phyloP scores from a whole-genome alignment of 1,140 invertebrate genomes.

The Halyomorpha halys region DNA sequence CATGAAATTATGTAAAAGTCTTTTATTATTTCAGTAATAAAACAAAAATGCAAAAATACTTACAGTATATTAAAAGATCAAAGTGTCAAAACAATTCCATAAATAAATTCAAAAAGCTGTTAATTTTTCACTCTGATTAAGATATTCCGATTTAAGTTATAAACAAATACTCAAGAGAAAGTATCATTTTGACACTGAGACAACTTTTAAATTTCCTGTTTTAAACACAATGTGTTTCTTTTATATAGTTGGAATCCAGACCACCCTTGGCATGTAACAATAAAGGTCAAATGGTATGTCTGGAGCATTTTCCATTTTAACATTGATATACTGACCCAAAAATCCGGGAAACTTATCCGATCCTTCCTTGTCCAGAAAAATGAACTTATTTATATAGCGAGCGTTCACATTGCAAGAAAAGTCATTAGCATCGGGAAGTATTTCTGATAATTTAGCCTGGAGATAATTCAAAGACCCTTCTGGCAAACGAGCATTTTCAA shows the following conservation, averaged over 20 bases:
- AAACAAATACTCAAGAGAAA: too few species aligned
- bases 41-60: too few species aligned
- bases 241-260: conserved; percentile 13
- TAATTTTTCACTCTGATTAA: too few species aligned
- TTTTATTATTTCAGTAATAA: too few species aligned
- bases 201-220: too few species aligned
- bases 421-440: not conserved
- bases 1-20: too few species aligned
- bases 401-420: conserved; percentile 1
- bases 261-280: conserved; percentile 8
- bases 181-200: too few species aligned
- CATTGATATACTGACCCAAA: conserved; percentile 2
- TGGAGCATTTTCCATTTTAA: conserved; percentile 10
- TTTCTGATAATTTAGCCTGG: not conserved
- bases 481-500: conserved; percentile 2
- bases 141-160: too few species aligned
- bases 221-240: not conserved
- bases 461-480: not conserved
- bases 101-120: too few species aligned
- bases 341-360: conserved; percentile 13
- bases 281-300: conserved; percentile 9
- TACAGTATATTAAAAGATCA: too few species aligned
- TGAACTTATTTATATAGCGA: conserved; percentile 6
- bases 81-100: too few species aligned
- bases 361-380: conserved; percentile 5